Conservation (phyloP, 2,797 vertebrate species). For the Tragelaphus eurycerus region DNA sequence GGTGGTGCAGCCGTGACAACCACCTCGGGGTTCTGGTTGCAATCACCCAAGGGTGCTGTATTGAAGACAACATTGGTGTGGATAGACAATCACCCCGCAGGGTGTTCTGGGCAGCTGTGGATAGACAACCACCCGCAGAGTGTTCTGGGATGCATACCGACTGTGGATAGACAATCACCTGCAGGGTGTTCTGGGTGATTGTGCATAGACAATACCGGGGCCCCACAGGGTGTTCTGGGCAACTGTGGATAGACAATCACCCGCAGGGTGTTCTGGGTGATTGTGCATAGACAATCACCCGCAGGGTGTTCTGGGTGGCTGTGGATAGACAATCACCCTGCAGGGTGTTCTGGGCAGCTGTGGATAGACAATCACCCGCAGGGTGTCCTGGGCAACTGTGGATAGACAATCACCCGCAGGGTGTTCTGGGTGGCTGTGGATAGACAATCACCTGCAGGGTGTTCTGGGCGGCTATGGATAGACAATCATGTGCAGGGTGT, state of each 20-base stretch:
- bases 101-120: fast-evolving
- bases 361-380: no score
- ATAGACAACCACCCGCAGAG: fast-evolving
- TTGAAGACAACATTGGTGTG: no score
- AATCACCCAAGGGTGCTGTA: no score
- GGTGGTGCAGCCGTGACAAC: fast-evolving
- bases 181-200: no score
- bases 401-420: fast-evolving
- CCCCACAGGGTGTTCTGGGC: fast-evolving
- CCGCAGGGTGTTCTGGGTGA: fast-evolving
- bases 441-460: not conserved
- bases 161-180: no score
- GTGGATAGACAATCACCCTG: fast-evolving
- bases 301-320: fast-evolving
- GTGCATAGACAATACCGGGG: fast-evolving
- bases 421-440: no score
- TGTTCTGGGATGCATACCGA: no score
- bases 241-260: no score
- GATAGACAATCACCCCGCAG: fast-evolving
- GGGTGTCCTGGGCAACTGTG: fast-evolving
- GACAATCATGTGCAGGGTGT: not conserved
- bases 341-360: not conserved
- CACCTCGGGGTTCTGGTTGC: no score
- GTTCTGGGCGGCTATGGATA: no score
- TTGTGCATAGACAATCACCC: fast-evolving